Evolutionary conservation across 2,113 vertebrate species (phyloP).

Genomic region (Lutjanus erythropterus): DNA sequence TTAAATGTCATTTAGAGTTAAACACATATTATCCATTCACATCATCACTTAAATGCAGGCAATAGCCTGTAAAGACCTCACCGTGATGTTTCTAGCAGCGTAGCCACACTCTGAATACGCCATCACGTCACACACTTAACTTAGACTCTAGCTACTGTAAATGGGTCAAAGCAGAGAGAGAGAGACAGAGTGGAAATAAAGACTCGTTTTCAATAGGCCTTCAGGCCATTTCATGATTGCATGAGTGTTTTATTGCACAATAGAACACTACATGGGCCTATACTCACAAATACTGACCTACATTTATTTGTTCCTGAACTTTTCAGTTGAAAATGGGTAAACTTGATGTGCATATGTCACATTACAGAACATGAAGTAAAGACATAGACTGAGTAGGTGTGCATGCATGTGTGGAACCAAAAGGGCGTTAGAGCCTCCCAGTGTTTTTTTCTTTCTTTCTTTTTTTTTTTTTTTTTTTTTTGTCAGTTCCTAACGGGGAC

Average conservation of each 20-base stretch:
- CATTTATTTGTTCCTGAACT: slow-evolving; percentile 11
- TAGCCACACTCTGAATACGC: slow-evolving; percentile 7
- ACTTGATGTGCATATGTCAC: background rate
- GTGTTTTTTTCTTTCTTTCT: background rate
- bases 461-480: no score
- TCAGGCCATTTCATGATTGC: slow-evolving; percentile 44
- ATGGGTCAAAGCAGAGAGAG: slow-evolving; percentile 71
- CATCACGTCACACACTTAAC: slow-evolving; percentile 57
- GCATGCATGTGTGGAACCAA: background rate
- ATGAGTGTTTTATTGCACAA: slow-evolving; percentile 36
- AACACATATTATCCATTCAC: background rate
- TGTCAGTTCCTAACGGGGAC: background rate
- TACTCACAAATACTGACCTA: slow-evolving; percentile 36
- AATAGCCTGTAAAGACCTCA: background rate
- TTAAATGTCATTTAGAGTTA: no score
- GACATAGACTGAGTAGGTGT: background rate
- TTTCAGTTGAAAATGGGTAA: background rate
- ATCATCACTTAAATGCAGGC: background rate
- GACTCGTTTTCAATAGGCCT: slow-evolving; percentile 48
- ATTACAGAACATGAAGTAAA: background rate
- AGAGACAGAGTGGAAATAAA: slow-evolving; percentile 32
- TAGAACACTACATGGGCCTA: slow-evolving; percentile 1
- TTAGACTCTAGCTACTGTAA: slow-evolving; percentile 55
- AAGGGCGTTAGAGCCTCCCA: background rate
- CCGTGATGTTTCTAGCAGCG: background rate